Base-by-base conservation (phyloP, 2,888 invertebrate species). In the Anarsia innoxiella region DNA sequence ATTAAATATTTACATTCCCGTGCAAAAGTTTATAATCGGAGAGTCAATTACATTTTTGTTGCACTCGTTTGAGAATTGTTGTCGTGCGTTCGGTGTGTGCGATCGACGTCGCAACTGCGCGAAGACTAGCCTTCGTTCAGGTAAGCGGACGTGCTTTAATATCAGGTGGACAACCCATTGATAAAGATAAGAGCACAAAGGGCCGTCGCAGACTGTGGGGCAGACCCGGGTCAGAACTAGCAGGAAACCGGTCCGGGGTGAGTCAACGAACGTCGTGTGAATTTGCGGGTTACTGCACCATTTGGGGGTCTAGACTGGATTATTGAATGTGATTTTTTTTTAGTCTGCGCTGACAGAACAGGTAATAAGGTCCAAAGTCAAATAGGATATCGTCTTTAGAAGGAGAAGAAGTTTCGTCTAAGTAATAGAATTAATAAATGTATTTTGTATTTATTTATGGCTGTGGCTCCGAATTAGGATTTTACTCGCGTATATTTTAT, bases 91-190 rank as follows among this genome's bases (percentile, higher is more conserved):
- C 31, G 31, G 1, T 10, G 31, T n/a, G 25, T 19, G 5, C 34
- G 73, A 71, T 61, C 58, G 66, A 51, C 41, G 50, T 48, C 63
- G 58, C 66, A 62, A 42, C 51, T 53, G 54, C 51, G 50, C 41
- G 39, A 44, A 41, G 47, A 78, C 78, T 78, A 74, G n/a, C n/a
- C n/a, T 42, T 9, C 57, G 44, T 49, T 42, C 57, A 61, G 59
- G 62, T 67, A 56, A 45, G 42, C 55, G 51, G 45, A 56, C 45
- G 48, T 51, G 54, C 52, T 53, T 70, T 74, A 72, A 69, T 68
- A 76, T 73, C 67, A 70, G 68, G 71, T 77, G 72, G 62, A 68
- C 66, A 70, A 63, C 69, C n/a, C 69, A 65, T 59, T 69, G 75
- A 76, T 78, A 72, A n/a, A 56, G 63, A 67, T 63, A 66, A 63